phyloP scores from a whole-genome alignment of 2,113 vertebrate genomes.

The Thryonomys swinderianus region DNA sequence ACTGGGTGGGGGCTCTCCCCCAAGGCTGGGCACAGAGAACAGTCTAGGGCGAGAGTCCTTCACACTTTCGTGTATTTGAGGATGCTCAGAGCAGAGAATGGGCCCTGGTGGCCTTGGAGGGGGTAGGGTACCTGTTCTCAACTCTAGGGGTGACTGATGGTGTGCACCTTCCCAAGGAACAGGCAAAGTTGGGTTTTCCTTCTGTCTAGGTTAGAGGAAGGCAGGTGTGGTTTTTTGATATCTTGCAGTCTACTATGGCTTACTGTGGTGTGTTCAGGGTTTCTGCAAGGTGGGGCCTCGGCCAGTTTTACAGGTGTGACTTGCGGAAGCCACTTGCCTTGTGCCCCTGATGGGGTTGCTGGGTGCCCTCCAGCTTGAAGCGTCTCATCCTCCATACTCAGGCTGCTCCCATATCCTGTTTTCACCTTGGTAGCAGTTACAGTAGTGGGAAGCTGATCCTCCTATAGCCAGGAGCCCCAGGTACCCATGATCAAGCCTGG shows the following conservation, averaged over 20 bases:
- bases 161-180: fast-evolving
- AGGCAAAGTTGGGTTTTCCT: background rate
- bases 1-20: too few species aligned
- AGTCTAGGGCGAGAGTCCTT: background rate
- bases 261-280: background rate
- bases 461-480: background rate
- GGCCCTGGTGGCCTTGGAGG: background rate
- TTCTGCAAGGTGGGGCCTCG: too few species aligned
- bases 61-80: too few species aligned
- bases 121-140: fast-evolving
- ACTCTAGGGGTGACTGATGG: background rate
- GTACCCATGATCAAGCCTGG: background rate
- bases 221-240: background rate
- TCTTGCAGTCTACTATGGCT: background rate
- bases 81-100: background rate
- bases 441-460: background rate
- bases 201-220: background rate
- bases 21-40: background rate
- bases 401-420: background rate
- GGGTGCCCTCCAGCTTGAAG: background rate
- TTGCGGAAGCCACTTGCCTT: background rate
- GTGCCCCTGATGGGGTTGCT: background rate
- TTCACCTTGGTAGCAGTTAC: background rate
- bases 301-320: background rate
- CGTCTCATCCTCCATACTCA: background rate